phyloP scores from a whole-genome alignment of 2,888 invertebrate species.

The Oscheius sp. region DNA sequence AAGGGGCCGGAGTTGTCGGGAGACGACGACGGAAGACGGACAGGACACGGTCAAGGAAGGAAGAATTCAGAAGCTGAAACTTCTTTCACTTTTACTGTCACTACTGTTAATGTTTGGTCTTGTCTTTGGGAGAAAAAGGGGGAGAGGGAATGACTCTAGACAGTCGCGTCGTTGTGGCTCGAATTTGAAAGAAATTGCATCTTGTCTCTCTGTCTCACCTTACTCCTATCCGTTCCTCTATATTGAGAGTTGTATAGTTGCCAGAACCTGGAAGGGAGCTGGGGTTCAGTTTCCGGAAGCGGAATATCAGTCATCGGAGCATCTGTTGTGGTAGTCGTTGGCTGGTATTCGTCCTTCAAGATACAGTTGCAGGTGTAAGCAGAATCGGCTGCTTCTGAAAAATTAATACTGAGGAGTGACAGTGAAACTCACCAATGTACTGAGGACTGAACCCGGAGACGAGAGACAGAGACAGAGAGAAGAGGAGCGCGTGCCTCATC shows the following conservation, averaged over 20 bases:
- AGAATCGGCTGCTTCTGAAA: slow-evolving; percentile 22
- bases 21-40: slow-evolving; percentile 27
- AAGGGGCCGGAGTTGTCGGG: not conserved
- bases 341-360: slow-evolving; percentile 18
- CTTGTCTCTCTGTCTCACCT: too few species aligned
- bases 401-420: not conserved
- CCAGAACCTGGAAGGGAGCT: slow-evolving; percentile 24
- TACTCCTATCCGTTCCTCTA: not conserved
- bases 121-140: too few species aligned
- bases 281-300: not conserved
- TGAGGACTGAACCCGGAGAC: slow-evolving; percentile 10
- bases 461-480: not conserved
- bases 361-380: slow-evolving; percentile 29
- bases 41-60: slow-evolving; percentile 31
- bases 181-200: slow-evolving; percentile 3
- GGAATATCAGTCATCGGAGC: not conserved
- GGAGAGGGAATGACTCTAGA: too few species aligned
- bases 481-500: slow-evolving; percentile 14
- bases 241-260: slow-evolving; percentile 19
- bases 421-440: slow-evolving; percentile 16
- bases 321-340: slow-evolving; percentile 4
- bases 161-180: too few species aligned
- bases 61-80: slow-evolving; percentile 14
- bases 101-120: not conserved
- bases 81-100: not conserved